Evolutionary conservation across 2,113 vertebrate species (phyloP).

Genomic region (Campylorhamphus procurvoides): DNA sequence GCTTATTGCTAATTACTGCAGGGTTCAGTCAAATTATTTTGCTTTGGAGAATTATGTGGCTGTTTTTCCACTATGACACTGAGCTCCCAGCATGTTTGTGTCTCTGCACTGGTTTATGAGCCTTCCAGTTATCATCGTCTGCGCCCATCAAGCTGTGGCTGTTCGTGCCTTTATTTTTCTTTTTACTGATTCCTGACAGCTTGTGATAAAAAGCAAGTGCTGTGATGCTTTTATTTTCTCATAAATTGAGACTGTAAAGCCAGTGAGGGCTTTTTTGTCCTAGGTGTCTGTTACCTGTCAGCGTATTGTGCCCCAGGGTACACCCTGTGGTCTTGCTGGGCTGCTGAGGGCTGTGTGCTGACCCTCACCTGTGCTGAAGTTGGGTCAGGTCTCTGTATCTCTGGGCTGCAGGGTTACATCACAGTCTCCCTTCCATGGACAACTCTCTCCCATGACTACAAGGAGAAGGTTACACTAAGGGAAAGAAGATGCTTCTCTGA

Average conservation of each 20-base stretch:
- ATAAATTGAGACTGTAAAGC: background rate
- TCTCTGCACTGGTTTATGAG: background rate
- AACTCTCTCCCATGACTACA: background rate
- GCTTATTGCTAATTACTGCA: background rate
- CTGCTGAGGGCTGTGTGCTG: background rate
- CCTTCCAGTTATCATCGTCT: background rate
- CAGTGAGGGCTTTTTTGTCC: background rate
- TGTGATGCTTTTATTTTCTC: background rate
- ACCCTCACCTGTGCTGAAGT: background rate
- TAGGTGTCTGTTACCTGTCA: background rate
- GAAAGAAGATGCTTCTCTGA: background rate
- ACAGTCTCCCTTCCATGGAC: fast-evolving
- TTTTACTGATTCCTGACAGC: background rate
- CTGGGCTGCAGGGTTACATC: background rate
- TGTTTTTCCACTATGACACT: background rate
- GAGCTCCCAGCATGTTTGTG: background rate
- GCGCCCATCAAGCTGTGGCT: background rate
- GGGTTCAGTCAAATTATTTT: background rate
- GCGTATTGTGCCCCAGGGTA: fast-evolving
- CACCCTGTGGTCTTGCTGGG: background rate
- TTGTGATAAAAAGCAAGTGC: background rate
- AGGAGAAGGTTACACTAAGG: background rate
- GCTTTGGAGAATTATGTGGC: background rate
- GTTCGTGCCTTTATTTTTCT: background rate
- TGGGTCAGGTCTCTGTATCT: background rate